phyloP scores from a whole-genome alignment of 37 sponge, comb jelly and placozoan species.

The Oopsacas minuta region DNA sequence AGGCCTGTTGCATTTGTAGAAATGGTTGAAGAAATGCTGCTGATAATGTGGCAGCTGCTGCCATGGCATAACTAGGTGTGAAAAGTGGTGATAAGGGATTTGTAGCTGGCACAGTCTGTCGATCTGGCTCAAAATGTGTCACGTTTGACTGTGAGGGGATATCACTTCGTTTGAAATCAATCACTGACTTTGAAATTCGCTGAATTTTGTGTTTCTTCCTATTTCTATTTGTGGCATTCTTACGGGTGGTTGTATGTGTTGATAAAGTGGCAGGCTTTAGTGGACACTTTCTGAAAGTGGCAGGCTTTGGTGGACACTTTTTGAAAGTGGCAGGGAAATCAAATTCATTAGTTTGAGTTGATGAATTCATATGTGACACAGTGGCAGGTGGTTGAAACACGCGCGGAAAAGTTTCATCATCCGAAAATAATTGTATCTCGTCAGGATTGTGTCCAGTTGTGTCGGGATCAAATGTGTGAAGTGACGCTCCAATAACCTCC shows the following conservation, averaged over 20 bases:
- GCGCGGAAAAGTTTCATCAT: background rate
- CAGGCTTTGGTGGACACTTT: background rate
- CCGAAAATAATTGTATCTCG: background rate
- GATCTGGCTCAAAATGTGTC: background rate
- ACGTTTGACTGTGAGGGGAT: background rate
- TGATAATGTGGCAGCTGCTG: constrained; percentile 15
- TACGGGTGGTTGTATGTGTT: background rate
- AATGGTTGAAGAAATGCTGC: background rate
- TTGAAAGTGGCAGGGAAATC: background rate
- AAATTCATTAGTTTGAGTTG: background rate
- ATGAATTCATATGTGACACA: background rate
- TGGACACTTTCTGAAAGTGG: too few relatives aligned
- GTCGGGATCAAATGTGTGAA: background rate
- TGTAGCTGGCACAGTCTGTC: background rate
- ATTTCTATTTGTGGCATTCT: background rate
- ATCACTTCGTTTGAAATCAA: background rate
- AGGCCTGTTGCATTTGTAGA: background rate
- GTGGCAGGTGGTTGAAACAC: background rate
- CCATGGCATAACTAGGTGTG: background rate
- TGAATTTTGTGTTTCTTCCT: background rate
- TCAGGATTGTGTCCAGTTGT: background rate
- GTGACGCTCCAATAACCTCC: background rate
- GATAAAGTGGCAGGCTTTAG: background rate
- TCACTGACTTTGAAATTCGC: background rate
- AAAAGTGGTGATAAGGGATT: background rate